Conservation (phyloP, 37 sponge, comb jelly and placozoan genomes). For the Cliona cf. orientalis region DNA sequence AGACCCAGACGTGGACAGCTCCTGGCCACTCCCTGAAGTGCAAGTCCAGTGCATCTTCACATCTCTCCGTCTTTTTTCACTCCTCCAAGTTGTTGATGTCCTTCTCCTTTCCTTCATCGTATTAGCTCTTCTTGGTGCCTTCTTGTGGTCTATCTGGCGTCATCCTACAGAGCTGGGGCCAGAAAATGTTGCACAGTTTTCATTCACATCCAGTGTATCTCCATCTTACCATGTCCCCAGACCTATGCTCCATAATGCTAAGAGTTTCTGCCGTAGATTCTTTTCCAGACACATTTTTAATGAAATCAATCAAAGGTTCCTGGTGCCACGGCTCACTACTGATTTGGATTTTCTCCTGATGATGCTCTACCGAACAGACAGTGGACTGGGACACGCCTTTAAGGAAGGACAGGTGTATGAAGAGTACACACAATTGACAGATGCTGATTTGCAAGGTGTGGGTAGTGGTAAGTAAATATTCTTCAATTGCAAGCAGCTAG, state of each 20-base stretch:
- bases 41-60: conserved; percentile 45
- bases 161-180: conserved; percentile 35
- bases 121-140: conserved; percentile 7
- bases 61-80: conserved; percentile 30
- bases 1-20: background rate
- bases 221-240: conserved; percentile 30
- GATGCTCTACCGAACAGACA: conserved; percentile 37
- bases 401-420: conserved; percentile 32
- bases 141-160: conserved; percentile 23
- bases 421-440: conserved; percentile 3
- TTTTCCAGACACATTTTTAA: background rate
- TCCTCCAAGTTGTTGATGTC: conserved; percentile 20
- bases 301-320: background rate
- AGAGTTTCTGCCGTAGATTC: background rate
- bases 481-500: too few species aligned
- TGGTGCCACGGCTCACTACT: conserved; percentile 10
- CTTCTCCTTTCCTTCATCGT: conserved; percentile 34
- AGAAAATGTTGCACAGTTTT: conserved; percentile 38
- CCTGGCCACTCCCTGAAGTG: conserved; percentile 19
- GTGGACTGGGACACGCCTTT: conserved; percentile 42
- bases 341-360: conserved; percentile 48
- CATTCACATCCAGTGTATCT: conserved; percentile 27
- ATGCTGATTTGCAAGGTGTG: conserved; percentile 8
- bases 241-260: background rate
- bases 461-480: background rate